A percentile compares a stretch with the other conserved stretches of the same genome.
These are phyloP conservation scores for Leptoteleia sp. DNA, from an alignment of 1,140 invertebrate species.

Conservation along the genomic window DNA sequence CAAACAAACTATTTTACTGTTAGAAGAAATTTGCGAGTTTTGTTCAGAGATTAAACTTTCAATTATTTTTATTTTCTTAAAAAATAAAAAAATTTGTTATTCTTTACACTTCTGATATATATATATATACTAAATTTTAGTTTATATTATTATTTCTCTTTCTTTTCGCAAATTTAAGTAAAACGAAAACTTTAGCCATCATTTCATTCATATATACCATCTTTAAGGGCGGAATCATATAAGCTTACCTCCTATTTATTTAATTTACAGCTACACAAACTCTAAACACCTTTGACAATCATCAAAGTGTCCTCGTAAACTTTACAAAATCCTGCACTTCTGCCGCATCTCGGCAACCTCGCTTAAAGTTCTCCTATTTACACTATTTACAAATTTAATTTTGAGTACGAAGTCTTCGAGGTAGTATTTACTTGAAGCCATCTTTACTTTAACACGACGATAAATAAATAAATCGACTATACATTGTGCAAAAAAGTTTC, in stretches of 20 bases:
- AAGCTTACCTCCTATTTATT: background rate
- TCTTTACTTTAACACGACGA: constrained; percentile 16
- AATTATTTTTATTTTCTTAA: too few species aligned
- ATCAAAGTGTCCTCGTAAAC: constrained; percentile 7
- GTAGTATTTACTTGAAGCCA: constrained; percentile 26
- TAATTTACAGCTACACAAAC: constrained; percentile 4
- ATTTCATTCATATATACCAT: too few species aligned
- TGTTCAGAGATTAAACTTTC: too few species aligned
- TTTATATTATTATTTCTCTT: too few species aligned
- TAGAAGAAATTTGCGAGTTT: too few species aligned
- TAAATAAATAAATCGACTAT: constrained; percentile 49
- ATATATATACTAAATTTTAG: too few species aligned
- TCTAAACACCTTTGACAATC: constrained; percentile 13
- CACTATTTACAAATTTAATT: constrained; percentile 41
- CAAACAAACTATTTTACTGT: too few species aligned
- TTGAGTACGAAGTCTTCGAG: constrained; percentile 32
- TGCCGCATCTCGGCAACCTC: background rate
- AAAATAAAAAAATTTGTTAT: too few species aligned
- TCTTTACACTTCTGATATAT: too few species aligned
- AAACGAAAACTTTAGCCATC: too few species aligned
- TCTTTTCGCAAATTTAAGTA: too few species aligned
- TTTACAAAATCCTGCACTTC: background rate
- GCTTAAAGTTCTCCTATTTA: constrained; percentile 17
- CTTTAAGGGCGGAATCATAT: too few species aligned
- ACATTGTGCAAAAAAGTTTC: background rate